Base-by-base conservation (phyloP, 1,140 invertebrate species). In the Trachelipus rathkii region DNA sequence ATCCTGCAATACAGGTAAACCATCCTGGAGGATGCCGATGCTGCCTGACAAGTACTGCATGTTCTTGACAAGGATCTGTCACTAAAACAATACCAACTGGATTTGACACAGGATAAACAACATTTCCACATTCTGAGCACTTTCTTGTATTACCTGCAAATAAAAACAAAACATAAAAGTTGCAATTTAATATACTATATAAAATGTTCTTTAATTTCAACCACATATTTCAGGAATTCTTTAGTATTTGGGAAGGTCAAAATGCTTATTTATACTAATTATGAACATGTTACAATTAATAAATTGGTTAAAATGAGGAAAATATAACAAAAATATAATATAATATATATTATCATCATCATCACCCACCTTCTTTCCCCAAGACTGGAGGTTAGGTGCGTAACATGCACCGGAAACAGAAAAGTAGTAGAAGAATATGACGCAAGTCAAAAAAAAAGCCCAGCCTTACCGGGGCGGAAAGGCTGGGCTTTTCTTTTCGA, bases 1-100 rank as follows among this genome's bases (percentile, higher is more conserved):
- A 90, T 19, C 89, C 89, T 45, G 89, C 88, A 68, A 90, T 84
- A 82, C 87, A 88, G 5, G 88, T 88, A 80, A 84, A 89, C 85
- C 89, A 88, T 70, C 87, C 86, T 10, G 83, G 82, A 13, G 86
- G 87, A 82, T 87, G 86, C 33, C 83, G 82, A 45, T 85, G 85
- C 80, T 87, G 85, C 66, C 88, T 81, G 6, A 89, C 88, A 8
- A 90, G 82, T 13, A 90, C 82, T 73, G 86, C 85, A 75, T 85
- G 84, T 70, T 85, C 85, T 15, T 85, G 82, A 72, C 83, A 82
- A 73, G 83, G 79, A 78, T 88, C 86, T 5, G 85, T 82, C 68
- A 90, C 86, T 9, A 89, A 79, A 77, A 87, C 85, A 68, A 90
- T 89, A 7, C 88, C 86, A 13, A 89, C 88, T 19, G 89, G 89